Conservation (phyloP, 2,888 invertebrate species). For the Pristionchus fissidentatus region DNA sequence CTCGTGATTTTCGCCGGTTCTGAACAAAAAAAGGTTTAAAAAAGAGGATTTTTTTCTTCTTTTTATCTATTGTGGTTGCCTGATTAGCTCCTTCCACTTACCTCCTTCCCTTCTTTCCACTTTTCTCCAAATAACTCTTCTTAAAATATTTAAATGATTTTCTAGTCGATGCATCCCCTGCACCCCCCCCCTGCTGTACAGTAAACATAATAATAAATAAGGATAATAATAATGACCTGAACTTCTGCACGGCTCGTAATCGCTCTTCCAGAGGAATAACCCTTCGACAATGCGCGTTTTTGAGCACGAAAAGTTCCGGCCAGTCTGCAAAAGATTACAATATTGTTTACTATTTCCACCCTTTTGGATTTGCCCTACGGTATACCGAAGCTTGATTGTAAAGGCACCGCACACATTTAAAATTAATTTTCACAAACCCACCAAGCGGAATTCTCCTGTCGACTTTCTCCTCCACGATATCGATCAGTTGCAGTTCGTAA, state of each 20-base stretch:
- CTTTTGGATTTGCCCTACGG: too few species aligned
- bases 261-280: slow-evolving; percentile 37
- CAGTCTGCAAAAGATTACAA: slow-evolving; percentile 50
- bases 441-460: slow-evolving; percentile 16
- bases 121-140: neutral
- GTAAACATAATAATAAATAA: too few species aligned
- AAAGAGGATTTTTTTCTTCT: too few species aligned
- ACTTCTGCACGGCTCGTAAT: neutral
- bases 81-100: too few species aligned
- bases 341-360: too few species aligned
- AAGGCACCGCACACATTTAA: too few species aligned
- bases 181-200: too few species aligned
- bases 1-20: neutral
- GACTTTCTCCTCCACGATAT: slow-evolving; percentile 42
- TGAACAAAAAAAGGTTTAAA: neutral
- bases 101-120: too few species aligned
- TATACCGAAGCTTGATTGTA: too few species aligned
- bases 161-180: neutral
- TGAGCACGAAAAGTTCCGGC: slow-evolving; percentile 60
- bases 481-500: slow-evolving; percentile 37
- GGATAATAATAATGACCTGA: too few species aligned
- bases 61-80: too few species aligned
- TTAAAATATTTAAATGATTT: neutral
- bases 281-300: slow-evolving; percentile 46
- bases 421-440: neutral